Percentiles rank a stretch among this genome's conserved stretches.
phyloP scores from a whole-genome alignment of 2,113 vertebrate species.

The Apteryx owenii region DNA sequence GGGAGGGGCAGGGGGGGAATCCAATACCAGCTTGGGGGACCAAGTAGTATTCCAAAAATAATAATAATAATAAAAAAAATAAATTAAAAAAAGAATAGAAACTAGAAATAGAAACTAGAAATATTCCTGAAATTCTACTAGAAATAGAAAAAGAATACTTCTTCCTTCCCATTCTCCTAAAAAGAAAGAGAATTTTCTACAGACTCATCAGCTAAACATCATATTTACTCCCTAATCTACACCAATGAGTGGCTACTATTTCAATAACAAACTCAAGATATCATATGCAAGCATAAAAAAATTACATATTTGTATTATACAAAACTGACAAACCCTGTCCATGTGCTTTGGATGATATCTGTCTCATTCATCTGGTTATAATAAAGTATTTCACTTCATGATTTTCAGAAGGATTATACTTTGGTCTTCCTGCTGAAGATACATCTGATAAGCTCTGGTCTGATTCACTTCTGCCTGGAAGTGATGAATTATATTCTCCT shows the following conservation, averaged over 20 bases:
- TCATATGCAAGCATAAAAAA: not conserved
- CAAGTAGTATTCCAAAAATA: not conserved
- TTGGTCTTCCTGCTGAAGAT: not conserved
- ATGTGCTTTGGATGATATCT: not conserved
- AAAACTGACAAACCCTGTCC: not conserved
- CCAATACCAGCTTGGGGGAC: not conserved
- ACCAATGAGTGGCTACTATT: not conserved
- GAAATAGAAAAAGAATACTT: no score
- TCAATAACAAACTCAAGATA: not conserved
- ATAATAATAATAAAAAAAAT: not conserved
- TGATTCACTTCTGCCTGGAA: not conserved
- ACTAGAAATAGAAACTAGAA: not conserved
- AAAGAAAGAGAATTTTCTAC: not conserved
- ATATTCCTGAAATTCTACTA: not conserved
- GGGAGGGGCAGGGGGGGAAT: no score
- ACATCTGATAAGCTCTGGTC: not conserved
- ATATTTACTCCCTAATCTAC: not conserved
- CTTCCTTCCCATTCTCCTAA: not conserved
- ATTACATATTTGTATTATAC: not conserved
- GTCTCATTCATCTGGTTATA: not conserved
- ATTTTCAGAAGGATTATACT: not conserved
- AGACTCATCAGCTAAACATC: not conserved
- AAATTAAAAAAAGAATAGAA: not conserved
- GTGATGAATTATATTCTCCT: not conserved
- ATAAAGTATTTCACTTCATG: not conserved